Evolutionary conservation across 2,113 vertebrate species (phyloP), one percentile per base, ranked within the genome.

Genomic region (Passer montanus): DNA sequence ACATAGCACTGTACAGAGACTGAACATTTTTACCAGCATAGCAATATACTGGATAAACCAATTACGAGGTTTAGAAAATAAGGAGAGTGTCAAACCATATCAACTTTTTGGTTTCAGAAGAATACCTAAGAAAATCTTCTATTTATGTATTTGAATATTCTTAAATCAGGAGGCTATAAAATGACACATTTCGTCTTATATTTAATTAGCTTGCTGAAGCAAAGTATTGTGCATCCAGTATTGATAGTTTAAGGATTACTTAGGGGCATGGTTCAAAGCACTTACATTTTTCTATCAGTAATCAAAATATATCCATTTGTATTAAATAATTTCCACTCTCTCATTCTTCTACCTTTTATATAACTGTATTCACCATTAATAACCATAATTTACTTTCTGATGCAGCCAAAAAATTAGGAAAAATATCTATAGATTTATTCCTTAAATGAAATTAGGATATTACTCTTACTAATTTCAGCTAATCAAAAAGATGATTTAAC

Each of bases 401-500:
- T 52, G 49, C n/a, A 85, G 67, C 47, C 43, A 93, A 67, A 77
- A 19, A 67, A 87, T 87, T 47, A 72, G 33, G 74, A 96, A 95
- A 90, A 62, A 27, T 37, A 73, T 76, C 23, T 91, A 53, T 84
- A 82, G 24, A 94, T 93, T 95, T 44, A 30, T 74, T 75, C 63
- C 90, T 86, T 67, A 92, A 94, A 85, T 85, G 81, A 91, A 89
- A 90, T 89, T 41, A 77, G 23, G 64, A 35, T 66, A 81, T 90
- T 85, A 95, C 22, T 94, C 39, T 94, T 94, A 59, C 6, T 31
- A 60, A n/a, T 94, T 93, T 96, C 39, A 95, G 41, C 31, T 93
- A 89, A 95, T 92, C 24, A 95, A 91, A 96, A 94, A 95, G 44
- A 68, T 83, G 0, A 92, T 89, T 96, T 94, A 93, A 58, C 53